A percentile compares a stretch with the other conserved stretches of the same genome.
Conservation (phyloP, 2,113 vertebrate species). For the Nothobranchius kuhntae region DNA sequence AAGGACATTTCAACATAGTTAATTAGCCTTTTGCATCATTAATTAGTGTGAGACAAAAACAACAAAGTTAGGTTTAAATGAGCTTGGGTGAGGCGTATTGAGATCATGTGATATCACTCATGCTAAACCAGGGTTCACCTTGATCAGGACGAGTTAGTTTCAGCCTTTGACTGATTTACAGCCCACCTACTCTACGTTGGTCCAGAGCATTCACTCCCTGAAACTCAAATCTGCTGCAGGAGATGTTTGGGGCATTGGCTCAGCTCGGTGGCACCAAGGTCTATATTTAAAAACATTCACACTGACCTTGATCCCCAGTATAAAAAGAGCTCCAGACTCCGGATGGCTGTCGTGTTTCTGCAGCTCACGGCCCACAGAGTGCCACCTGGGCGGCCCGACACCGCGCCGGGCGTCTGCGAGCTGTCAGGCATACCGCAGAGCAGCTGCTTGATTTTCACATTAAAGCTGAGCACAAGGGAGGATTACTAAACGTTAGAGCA, state of each 20-base stretch:
- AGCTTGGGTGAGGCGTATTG: no score
- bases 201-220: slow-evolving; percentile 33
- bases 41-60: no score
- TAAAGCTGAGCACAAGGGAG: slow-evolving; percentile 51
- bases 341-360: slow-evolving; percentile 54
- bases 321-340: slow-evolving; percentile 59
- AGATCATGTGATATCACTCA: no score
- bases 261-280: slow-evolving; percentile 38
- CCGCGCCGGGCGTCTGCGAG: slow-evolving; percentile 22
- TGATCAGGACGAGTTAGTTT: slow-evolving; percentile 24
- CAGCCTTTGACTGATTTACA: slow-evolving; percentile 36
- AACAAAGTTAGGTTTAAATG: no score
- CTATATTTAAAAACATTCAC: slow-evolving; percentile 72
- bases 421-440: slow-evolving; percentile 57
- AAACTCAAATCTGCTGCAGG: slow-evolving; percentile 59
- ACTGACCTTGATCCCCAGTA: slow-evolving; percentile 74
- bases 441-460: slow-evolving; percentile 78
- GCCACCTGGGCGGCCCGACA: slow-evolving; percentile 46
- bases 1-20: no score
- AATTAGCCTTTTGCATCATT: no score
- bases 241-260: slow-evolving; percentile 45
- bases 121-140: slow-evolving; percentile 34
- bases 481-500: slow-evolving; percentile 60
- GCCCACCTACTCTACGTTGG: slow-evolving; percentile 32
- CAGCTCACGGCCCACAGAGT: slow-evolving; percentile 34